A percentile compares a stretch with the other conserved stretches of the same genome.
phyloP scores from a whole-genome alignment of 2,888 invertebrate species.

The Yponomeuta evonymella region DNA sequence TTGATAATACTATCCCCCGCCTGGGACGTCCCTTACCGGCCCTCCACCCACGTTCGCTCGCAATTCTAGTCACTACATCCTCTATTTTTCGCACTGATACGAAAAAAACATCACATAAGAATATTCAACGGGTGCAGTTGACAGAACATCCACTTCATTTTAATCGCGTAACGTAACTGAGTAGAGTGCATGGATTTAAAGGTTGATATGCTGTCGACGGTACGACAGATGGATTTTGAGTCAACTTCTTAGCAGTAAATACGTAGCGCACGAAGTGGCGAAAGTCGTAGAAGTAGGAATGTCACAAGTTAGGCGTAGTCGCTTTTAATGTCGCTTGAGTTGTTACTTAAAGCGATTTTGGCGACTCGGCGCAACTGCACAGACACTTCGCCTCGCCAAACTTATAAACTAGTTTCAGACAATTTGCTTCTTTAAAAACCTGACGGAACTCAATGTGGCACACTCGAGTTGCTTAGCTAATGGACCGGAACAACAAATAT shows the following conservation, averaged over 20 bases:
- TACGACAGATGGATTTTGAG: neutral
- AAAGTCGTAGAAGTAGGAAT: neutral
- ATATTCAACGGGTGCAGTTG: too few species aligned
- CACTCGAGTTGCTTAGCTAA: neutral
- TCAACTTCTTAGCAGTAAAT: neutral
- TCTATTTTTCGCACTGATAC: too few species aligned
- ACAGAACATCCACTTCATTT: too few species aligned
- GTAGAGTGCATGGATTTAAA: too few species aligned
- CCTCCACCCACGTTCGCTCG: too few species aligned
- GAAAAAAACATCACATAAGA: too few species aligned
- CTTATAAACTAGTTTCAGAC: neutral
- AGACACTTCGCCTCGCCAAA: neutral
- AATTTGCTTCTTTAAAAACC: neutral
- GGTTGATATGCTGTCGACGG: too few species aligned
- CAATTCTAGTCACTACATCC: too few species aligned
- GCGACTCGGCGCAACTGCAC: neutral
- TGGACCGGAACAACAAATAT: neutral
- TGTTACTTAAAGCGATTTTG: constrained; percentile 13
- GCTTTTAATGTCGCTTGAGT: constrained; percentile 5
- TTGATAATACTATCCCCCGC: too few species aligned
- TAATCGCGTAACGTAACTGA: too few species aligned
- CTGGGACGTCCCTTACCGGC: too few species aligned
- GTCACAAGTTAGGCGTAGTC: constrained; percentile 12
- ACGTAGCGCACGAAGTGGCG: neutral
- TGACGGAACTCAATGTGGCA: neutral